Base-by-base conservation (phyloP, 2,797 vertebrate genomes). In the Acrocephalus scirpaceus region DNA sequence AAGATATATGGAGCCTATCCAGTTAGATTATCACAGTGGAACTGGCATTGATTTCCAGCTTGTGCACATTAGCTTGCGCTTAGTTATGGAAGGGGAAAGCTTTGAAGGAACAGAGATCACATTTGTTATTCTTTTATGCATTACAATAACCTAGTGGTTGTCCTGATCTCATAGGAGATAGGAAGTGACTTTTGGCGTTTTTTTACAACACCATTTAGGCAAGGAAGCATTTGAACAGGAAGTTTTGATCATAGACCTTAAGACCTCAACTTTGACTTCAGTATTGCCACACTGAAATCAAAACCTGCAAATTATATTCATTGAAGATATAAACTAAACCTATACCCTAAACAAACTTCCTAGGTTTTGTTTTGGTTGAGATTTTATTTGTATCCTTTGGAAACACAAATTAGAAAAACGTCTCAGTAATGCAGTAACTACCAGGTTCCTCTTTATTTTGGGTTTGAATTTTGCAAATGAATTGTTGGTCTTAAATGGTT, bases 1-100 rank as follows among this genome's bases (percentile, higher is more conserved):
- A 71, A 26, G 75, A 44, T 65, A 50, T 0, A 2, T 7, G 27
- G 45, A 69, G 2, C 16, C 36, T 60, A 4, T 62, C 42, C 16
- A 14, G 12, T 30, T 71, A 25, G 10, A 53, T 56, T 36, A 11
- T 53, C 21, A 16, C 10, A 53, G 56, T 7, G 14, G 56, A 70
- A 34, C 45, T 36, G 22, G 13, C 69, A 17, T 26, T 74, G 23
- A 51, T 88, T 19, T 6, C 5, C 23, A n/a, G 36, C 12, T 58
- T 51, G 26, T 64, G 27, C 4, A 5, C 0, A 0, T 53, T 84
- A 54, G 19, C 9, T 30, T 86, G 10, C 7, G 21, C 7, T 21
- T 30, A 29, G 1, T 57, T 69, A 32, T 25, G 30, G 25, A 57
- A 88, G 10, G 61, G 20, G 22, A 29, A 54, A 17, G 14, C 64